A percentile compares a stretch with the other conserved stretches of the same genome.
Evolutionary conservation across 2,113 vertebrate species (phyloP).

Genomic region (Indri indri): DNA sequence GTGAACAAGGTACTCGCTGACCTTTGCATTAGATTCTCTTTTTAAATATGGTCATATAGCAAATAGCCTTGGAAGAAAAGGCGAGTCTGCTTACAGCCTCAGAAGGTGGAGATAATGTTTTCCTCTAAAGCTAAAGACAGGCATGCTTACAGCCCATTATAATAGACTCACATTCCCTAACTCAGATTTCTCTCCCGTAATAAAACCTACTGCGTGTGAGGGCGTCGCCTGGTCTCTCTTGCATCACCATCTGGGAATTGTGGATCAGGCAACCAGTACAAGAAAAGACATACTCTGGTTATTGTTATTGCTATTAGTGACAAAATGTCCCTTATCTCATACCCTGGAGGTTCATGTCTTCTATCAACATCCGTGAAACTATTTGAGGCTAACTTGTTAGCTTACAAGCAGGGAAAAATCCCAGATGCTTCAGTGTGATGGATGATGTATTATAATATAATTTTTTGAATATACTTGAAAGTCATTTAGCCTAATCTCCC

Average conservation of each 20-base stretch:
- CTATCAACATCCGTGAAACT: neutral
- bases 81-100: neutral
- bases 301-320: neutral
- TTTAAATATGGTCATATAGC: neutral
- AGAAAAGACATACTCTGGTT: neutral
- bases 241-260: neutral
- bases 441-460: neutral
- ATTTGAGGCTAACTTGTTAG: neutral
- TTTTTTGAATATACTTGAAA: constrained; percentile 37
- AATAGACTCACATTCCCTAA: neutral
- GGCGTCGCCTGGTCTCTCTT: neutral
- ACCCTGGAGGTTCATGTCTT: neutral
- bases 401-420: neutral
- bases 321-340: neutral
- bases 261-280: neutral
- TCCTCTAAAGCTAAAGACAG: neutral
- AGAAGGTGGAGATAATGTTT: neutral
- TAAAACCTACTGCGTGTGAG: neutral
- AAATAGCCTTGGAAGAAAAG: neutral
- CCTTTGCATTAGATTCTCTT: neutral
- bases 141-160: neutral
- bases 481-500: constrained; percentile 47
- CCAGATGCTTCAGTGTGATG: neutral
- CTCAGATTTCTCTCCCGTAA: neutral
- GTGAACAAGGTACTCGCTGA: neutral